Base-by-base conservation (phyloP, 2,888 invertebrate genomes). In the Drosophila anceps region DNA sequence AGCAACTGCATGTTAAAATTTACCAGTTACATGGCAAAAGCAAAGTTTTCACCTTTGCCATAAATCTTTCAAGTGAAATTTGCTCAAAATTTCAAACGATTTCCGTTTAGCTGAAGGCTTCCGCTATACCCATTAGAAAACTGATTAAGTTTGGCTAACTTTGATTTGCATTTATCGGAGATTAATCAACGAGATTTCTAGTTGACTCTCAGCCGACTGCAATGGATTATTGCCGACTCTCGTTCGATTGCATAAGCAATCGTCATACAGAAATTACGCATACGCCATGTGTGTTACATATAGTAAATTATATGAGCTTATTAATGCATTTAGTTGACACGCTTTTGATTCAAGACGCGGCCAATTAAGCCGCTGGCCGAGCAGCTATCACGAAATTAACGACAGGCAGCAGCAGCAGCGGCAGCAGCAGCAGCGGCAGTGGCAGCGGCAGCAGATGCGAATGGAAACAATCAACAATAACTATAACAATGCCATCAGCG, bases 281-380 rank as follows among this genome's bases (percentile, higher is more conserved):
- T 78, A 69, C 78, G 69, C 72, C 46, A 46, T 33, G 57, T 43
- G 60, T 72, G 63, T 77, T 77, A 67, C 74, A 76, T 33, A 48
- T 39, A 13, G 18, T 29, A 31, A 27, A 13, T 24, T 39, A 15
- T 46, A 60, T 54, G 67, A 41, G 43, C 29, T 73, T 58, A 76
- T 61, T 62, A 65, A 65, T 62, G 54, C 44, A 35, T 57, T 51
- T 33, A 43, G 60, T 57, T 71, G 77, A 60, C 73, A 69, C 65
- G 63, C 72, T 59, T 72, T 78, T 71, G 61, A 71, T 62, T 74
- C 39, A 58, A 66, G 58, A 48, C 46, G 29, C 58, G 44, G 61
- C 71, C 77, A 78, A 77, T 78, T 78, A 78, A 78, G 63, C 53
- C 54, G 63, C 27, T 70, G 76, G 41, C 62, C 69, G 33, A 61